Conservation (phyloP, 2,797 vertebrate species). For the Squalus acanthias region DNA sequence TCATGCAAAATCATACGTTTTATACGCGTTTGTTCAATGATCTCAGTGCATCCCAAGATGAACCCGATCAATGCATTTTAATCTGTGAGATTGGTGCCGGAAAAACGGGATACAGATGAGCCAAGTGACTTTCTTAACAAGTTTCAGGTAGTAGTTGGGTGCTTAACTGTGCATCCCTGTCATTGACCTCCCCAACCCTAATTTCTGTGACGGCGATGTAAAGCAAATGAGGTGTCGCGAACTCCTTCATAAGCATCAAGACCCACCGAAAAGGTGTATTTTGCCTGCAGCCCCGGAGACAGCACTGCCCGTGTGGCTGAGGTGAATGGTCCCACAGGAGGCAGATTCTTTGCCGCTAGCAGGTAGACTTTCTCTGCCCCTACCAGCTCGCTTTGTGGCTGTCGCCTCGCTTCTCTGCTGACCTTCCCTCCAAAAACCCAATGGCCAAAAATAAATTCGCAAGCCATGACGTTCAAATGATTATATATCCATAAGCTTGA, state of each 20-base stretch:
- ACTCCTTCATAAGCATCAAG: neutral
- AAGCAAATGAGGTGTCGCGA: neutral
- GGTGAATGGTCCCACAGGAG: neutral
- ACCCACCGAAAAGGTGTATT: neutral
- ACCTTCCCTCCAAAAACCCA: neutral
- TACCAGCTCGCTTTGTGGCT: neutral
- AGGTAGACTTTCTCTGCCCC: neutral
- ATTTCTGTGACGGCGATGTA: neutral
- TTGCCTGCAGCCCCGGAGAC: neutral
- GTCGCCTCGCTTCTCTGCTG: neutral
- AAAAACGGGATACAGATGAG: neutral
- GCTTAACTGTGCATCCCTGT: neutral
- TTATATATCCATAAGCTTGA: neutral
- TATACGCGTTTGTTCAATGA: no score
- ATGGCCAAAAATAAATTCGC: neutral
- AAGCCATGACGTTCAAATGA: neutral
- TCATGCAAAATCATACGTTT: neutral
- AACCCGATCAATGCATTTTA: neutral
- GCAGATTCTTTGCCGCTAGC: neutral
- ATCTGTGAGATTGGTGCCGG: neutral
- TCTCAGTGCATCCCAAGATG: neutral
- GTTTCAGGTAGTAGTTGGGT: neutral
- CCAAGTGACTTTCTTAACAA: neutral
- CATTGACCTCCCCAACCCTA: no score
- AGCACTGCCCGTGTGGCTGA: neutral